Evolutionary conservation across 2,888 invertebrate genomes (phyloP).

Genomic region (Sarcophaga rosellei): DNA sequence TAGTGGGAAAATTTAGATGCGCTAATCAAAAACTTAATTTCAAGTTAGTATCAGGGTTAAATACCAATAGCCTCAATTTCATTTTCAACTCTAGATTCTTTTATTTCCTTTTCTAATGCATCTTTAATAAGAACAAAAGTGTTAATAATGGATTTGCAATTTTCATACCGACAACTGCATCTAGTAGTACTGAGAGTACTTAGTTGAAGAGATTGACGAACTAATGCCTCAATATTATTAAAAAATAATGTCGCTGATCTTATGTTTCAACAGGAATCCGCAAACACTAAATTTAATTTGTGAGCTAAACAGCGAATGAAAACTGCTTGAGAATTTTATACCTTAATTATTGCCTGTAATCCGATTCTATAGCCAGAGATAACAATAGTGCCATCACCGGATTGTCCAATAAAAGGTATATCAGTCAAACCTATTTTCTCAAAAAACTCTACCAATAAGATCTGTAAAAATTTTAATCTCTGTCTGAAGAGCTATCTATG

Average conservation of each 20-base stretch:
- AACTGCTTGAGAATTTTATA: constrained; percentile 11
- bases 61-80: constrained; percentile 6
- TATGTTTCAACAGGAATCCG: background rate
- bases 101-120: constrained; percentile 10
- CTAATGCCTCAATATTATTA: background rate
- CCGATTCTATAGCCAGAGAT: constrained; percentile 25
- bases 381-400: constrained; percentile 28
- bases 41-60: background rate
- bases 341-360: constrained; percentile 16
- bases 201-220: background rate
- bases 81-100: constrained; percentile 2
- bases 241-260: too few relatives aligned
- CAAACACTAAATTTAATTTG: background rate
- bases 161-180: constrained; percentile 18
- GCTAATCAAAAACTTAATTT: too few relatives aligned
- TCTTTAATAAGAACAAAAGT: background rate
- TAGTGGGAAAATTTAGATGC: too few relatives aligned
- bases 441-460: constrained; percentile 19
- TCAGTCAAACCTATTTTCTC: background rate
- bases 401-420: constrained; percentile 37
- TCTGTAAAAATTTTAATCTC: constrained; percentile 18
- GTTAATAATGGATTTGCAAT: constrained; percentile 17
- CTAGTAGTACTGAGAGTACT: background rate
- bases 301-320: too few relatives aligned
- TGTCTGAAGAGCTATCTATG: constrained; percentile 4